Evolutionary conservation across 2,888 invertebrate species (phyloP).

Genomic region (Sericinus montela): DNA sequence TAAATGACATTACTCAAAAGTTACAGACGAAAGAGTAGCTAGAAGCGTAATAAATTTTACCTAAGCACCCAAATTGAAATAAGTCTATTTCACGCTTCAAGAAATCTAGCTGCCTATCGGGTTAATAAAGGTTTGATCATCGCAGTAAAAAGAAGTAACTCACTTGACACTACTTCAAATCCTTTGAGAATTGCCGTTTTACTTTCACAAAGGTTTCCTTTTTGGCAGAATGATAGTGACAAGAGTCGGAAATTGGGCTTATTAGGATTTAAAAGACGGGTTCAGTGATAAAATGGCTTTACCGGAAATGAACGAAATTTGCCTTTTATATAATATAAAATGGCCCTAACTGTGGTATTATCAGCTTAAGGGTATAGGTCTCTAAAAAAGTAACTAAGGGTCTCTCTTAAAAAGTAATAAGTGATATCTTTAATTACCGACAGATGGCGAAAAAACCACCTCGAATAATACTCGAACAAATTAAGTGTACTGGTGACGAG

Average conservation of each 20-base stretch:
- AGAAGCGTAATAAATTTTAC: conserved; percentile 14
- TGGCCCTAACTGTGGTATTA: no score
- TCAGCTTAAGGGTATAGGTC: no score
- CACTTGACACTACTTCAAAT: conserved; percentile 14
- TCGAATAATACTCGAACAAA: no score
- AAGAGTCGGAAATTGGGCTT: conserved; percentile 8
- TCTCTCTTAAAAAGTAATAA: no score
- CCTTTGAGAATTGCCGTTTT: conserved; percentile 18
- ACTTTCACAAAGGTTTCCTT: conserved; percentile 13
- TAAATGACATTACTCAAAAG: conserved; percentile 12
- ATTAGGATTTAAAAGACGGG: conserved; percentile 1
- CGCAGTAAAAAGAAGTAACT: conserved; percentile 10
- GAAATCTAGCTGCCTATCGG: conserved; percentile 9
- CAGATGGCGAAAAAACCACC: no score
- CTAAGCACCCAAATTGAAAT: conserved; percentile 16
- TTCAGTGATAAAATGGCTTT: background rate
- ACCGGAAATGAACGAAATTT: no score
- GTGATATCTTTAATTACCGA: no score
- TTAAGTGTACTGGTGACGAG: no score
- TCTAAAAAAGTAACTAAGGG: no score
- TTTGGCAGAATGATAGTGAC: conserved; percentile 4
- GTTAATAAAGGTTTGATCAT: conserved; percentile 17
- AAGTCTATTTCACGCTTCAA: conserved; percentile 19
- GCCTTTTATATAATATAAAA: no score
- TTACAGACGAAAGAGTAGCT: conserved; percentile 4